Evolutionary conservation across 2,797 vertebrate genomes (phyloP).

Genomic region (Etheostoma perlongum): DNA sequence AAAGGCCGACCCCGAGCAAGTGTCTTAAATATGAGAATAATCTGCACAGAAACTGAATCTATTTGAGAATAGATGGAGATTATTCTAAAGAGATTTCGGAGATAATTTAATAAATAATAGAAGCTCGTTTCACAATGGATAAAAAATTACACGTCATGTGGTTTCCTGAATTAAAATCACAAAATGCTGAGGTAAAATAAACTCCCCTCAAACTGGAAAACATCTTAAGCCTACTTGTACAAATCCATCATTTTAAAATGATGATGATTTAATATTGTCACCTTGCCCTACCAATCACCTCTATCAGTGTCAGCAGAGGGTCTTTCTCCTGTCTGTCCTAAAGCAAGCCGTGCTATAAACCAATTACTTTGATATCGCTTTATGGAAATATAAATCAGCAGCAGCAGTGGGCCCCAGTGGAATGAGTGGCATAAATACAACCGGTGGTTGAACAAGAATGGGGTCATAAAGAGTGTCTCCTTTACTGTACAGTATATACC

Average conservation of each 20-base stretch:
- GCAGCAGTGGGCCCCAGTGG: constrained; percentile 50
- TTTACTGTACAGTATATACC: constrained; percentile 3
- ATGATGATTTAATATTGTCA: constrained; percentile 10
- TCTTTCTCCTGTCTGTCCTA: constrained; percentile 46
- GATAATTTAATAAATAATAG: no score
- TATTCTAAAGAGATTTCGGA: no score
- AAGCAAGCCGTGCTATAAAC: constrained; percentile 60
- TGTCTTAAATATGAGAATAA: neutral
- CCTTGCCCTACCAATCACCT: constrained; percentile 10
- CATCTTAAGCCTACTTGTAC: neutral
- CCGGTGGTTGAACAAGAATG: constrained; percentile 57
- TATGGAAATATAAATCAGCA: constrained; percentile 74
- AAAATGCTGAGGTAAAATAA: neutral
- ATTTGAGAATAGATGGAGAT: no score
- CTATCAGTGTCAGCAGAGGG: constrained; percentile 39
- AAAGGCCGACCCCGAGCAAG: neutral
- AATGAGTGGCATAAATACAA: constrained; percentile 65
- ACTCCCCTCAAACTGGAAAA: constrained; percentile 4
- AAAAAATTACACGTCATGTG: neutral
- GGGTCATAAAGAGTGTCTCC: constrained; percentile 58
- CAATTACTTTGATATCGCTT: constrained; percentile 67
- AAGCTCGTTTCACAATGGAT: neutral
- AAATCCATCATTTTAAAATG: constrained; percentile 43
- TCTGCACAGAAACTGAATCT: no score
- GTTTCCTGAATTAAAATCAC: neutral